phyloP scores from a whole-genome alignment of 2,113 vertebrate genomes.

The Synodontis membranacea region DNA sequence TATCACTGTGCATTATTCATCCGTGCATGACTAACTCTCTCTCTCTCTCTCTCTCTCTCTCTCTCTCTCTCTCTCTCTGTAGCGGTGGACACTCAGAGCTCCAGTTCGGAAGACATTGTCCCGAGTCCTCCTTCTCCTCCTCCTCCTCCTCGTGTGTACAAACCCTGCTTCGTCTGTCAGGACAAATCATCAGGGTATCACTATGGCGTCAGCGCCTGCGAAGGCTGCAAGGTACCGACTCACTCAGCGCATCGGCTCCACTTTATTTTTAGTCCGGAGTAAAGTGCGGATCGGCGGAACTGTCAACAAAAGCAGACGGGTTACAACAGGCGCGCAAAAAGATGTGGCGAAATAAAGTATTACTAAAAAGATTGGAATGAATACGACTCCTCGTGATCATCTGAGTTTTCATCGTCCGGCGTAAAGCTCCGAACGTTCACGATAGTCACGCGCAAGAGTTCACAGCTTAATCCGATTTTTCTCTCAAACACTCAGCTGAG shows the following conservation, averaged over 20 bases:
- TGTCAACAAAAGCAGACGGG: background rate
- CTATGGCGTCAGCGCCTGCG: conserved; percentile 97
- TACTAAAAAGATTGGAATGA: background rate
- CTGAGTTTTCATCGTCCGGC: too few species aligned
- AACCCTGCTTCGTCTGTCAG: conserved; percentile 98
- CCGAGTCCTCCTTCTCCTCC: conserved; percentile 85
- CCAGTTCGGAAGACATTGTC: conserved; percentile 91
- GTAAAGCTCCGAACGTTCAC: too few species aligned
- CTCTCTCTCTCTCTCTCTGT: conserved; percentile 15
- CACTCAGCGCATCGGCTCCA: background rate
- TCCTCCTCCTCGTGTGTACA: conserved; percentile 91
- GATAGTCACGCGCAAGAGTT: too few species aligned
- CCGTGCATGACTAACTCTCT: background rate
- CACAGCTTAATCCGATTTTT: too few species aligned
- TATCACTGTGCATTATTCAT: background rate
- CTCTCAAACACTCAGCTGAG: too few species aligned
- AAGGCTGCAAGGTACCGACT: conserved; percentile 89
- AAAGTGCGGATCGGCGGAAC: background rate
- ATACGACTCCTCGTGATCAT: too few species aligned
- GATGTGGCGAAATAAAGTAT: too few species aligned
- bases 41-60: conserved; percentile 27
- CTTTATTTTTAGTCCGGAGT: background rate
- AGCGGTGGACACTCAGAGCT: conserved; percentile 94
- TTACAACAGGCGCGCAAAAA: background rate
- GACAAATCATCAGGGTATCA: conserved; percentile 98